These are phyloP conservation scores for Artibeus jamaicensis DNA, from an alignment of 2,797 vertebrate genomes.

Conservation along the genomic window DNA sequence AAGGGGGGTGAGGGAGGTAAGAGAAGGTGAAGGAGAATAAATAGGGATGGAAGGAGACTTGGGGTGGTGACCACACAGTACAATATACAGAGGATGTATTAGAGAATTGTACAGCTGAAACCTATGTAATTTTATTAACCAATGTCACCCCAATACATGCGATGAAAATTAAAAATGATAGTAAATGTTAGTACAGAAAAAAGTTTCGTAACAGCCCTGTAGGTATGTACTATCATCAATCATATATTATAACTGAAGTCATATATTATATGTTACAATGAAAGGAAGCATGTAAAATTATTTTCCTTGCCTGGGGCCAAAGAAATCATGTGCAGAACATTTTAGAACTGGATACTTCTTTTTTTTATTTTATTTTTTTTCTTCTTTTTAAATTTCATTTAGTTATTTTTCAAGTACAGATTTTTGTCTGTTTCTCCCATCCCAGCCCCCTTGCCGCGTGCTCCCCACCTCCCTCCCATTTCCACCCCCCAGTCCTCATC, in stretches of 20 bases:
- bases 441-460: no score
- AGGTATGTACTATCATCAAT: neutral
- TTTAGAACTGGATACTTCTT: no score
- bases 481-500: no score
- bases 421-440: no score
- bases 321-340: neutral
- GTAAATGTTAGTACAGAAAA: neutral
- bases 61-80: neutral
- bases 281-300: neutral
- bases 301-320: neutral
- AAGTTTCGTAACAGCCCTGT: neutral
- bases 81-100: neutral
- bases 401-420: no score
- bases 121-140: neutral
- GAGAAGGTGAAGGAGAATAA: neutral
- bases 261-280: neutral
- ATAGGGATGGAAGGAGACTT: neutral
- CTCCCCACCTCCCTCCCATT: no score
- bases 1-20: neutral
- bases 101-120: neutral
- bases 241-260: slow-evolving; percentile 6
- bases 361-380: no score
- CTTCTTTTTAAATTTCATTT: no score
- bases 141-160: neutral
- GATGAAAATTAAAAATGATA: neutral